These are phyloP conservation scores for Dolichoris vasculosae DNA, from an alignment of 1,140 invertebrate genomes.

Conservation along the genomic window DNA sequence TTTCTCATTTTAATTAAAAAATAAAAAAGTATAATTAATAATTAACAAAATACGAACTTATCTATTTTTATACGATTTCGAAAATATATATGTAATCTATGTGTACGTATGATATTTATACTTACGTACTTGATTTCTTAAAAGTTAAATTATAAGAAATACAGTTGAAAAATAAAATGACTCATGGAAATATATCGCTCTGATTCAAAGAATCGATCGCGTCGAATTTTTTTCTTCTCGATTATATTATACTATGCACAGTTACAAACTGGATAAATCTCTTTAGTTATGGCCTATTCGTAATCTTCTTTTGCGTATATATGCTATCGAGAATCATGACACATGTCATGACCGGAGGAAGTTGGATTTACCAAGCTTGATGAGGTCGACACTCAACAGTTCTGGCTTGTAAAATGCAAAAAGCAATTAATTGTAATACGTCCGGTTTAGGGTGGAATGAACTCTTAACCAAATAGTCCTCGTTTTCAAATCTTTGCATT, in stretches of 20 bases:
- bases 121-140: too few relatives aligned
- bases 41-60: too few relatives aligned
- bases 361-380: conserved; percentile 17
- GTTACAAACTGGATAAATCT: background rate
- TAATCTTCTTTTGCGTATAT: background rate
- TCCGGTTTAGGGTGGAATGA: conserved; percentile 39
- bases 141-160: too few relatives aligned
- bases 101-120: too few relatives aligned
- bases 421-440: conserved; percentile 30
- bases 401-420: conserved; percentile 40
- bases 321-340: background rate
- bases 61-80: too few relatives aligned
- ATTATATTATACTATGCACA: background rate
- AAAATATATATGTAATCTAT: too few relatives aligned
- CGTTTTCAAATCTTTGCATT: background rate
- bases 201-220: background rate
- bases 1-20: too few relatives aligned
- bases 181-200: background rate
- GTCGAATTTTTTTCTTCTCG: background rate
- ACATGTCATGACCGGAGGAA: background rate
- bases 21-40: too few relatives aligned
- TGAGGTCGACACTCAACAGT: conserved; percentile 20
- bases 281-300: background rate
- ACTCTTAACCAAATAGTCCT: conserved; percentile 17
- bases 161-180: too few relatives aligned